These are phyloP conservation scores for Stegostoma tigrinum DNA, from an alignment of 2,113 vertebrate species.

Conservation along the genomic window DNA sequence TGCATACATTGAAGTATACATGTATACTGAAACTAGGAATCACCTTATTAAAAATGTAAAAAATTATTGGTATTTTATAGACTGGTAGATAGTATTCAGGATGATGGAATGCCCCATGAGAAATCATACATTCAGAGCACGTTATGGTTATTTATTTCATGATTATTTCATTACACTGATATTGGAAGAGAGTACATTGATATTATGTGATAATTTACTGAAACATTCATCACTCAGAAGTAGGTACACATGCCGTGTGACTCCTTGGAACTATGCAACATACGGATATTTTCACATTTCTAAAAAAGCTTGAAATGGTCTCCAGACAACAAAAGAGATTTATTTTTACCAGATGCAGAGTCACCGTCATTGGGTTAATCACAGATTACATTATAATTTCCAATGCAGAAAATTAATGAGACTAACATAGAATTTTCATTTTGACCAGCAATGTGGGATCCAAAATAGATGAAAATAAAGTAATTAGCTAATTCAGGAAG, in stretches of 20 bases:
- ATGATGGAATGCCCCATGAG: not conserved
- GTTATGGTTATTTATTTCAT: slow-evolving; percentile 22
- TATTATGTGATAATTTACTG: slow-evolving; percentile 8
- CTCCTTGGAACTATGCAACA: not conserved
- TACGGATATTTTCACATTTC: not conserved
- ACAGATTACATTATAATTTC: not conserved
- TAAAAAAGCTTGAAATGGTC: not conserved
- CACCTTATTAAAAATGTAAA: not conserved
- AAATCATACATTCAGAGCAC: not conserved
- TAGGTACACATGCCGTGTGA: not conserved
- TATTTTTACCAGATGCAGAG: not conserved
- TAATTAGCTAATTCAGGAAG: not conserved
- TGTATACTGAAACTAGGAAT: not conserved
- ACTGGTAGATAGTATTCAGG: not conserved
- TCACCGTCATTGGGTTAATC: not conserved
- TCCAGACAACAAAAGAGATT: not conserved
- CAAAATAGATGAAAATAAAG: slow-evolving; percentile 5
- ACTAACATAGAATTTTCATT: slow-evolving; percentile 7
- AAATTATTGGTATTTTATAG: not conserved
- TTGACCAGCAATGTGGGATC: not conserved
- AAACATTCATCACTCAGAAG: not conserved
- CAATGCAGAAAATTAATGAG: not conserved
- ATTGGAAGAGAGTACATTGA: slow-evolving; percentile 18
- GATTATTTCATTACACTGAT: not conserved
- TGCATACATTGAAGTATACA: not conserved